Evolutionary conservation across 2,888 invertebrate species (phyloP).

Genomic region (Amiota mariae): DNA sequence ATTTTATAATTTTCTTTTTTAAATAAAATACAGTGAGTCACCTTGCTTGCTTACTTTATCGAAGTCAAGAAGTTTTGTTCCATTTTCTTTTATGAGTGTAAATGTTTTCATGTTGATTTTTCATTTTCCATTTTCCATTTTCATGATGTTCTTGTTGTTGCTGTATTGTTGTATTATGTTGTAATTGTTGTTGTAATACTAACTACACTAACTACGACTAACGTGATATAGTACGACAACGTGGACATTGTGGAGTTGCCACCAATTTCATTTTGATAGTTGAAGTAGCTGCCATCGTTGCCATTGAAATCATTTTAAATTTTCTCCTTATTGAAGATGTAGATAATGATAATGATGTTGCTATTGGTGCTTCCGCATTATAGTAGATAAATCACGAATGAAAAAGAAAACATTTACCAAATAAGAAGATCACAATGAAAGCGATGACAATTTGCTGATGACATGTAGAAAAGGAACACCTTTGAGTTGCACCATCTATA

Average conservation of each 20-base stretch:
- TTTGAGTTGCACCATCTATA: slow-evolving; percentile 44
- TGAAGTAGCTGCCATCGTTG: slow-evolving; percentile 33
- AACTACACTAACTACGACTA: slow-evolving; percentile 69
- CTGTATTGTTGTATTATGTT: not conserved
- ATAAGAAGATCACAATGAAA: slow-evolving; percentile 55
- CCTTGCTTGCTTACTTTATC: too few species aligned
- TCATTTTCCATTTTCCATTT: too few species aligned
- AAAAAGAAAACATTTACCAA: slow-evolving; percentile 45
- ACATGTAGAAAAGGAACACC: slow-evolving; percentile 36
- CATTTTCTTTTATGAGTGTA: too few species aligned
- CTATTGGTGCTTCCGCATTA: not conserved
- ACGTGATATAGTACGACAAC: slow-evolving; percentile 61
- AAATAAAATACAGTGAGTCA: too few species aligned
- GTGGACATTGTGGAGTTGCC: slow-evolving; percentile 42
- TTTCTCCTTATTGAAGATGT: not conserved
- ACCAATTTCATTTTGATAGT: slow-evolving; percentile 36
- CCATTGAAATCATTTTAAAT: not conserved
- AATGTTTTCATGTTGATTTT: too few species aligned
- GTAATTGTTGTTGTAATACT: slow-evolving; percentile 44
- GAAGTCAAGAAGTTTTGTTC: too few species aligned
- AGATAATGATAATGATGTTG: slow-evolving; percentile 13
- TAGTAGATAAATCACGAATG: slow-evolving; percentile 60
- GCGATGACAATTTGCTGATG: slow-evolving; percentile 49
- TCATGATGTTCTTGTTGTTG: not conserved
- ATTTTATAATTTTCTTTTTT: too few species aligned